These are phyloP conservation scores for Sinelater perroti DNA, from an alignment of 2,888 invertebrate genomes.

Conservation along the genomic window DNA sequence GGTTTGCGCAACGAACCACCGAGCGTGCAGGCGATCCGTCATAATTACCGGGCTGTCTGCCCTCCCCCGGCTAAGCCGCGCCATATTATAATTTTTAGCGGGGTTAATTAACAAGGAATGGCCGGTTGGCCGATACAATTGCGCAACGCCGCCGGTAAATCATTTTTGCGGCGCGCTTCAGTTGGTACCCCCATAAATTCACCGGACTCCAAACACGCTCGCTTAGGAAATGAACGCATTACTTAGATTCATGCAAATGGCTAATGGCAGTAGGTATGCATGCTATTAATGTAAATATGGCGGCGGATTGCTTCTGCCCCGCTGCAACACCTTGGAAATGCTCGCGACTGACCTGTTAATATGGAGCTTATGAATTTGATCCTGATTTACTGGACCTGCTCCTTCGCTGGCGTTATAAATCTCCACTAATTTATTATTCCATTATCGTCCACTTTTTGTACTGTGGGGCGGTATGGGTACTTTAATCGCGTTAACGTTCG, in stretches of 20 bases:
- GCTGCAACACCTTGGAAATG: conserved; percentile 22
- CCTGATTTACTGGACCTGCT: conserved; percentile 15
- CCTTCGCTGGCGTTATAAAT: conserved; percentile 11
- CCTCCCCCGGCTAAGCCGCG: background rate
- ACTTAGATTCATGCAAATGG: conserved; percentile 21
- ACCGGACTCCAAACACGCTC: conserved; percentile 17
- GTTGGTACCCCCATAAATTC: conserved; percentile 19
- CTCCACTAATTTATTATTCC: conserved; percentile 18
- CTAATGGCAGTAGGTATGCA: conserved; percentile 17
- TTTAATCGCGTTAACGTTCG: conserved; percentile 5
- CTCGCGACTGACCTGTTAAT: conserved; percentile 21
- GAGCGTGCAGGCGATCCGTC: background rate
- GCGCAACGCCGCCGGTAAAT: conserved; percentile 3
- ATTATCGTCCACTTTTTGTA: conserved; percentile 11
- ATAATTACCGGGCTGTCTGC: conserved; percentile 2
- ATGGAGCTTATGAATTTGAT: conserved; percentile 19
- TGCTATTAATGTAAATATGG: conserved; percentile 22
- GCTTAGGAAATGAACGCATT: conserved; percentile 20
- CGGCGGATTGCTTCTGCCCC: conserved; percentile 20
- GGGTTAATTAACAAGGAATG: background rate
- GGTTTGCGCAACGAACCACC: conserved; percentile 1
- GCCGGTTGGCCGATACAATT: conserved; percentile 5
- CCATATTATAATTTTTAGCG: background rate
- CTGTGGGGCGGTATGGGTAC: conserved; percentile 2
- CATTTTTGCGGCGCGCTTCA: conserved; percentile 1